Conservation (phyloP, 2,888 invertebrate genomes). For the Leptopilina drosophilae region DNA sequence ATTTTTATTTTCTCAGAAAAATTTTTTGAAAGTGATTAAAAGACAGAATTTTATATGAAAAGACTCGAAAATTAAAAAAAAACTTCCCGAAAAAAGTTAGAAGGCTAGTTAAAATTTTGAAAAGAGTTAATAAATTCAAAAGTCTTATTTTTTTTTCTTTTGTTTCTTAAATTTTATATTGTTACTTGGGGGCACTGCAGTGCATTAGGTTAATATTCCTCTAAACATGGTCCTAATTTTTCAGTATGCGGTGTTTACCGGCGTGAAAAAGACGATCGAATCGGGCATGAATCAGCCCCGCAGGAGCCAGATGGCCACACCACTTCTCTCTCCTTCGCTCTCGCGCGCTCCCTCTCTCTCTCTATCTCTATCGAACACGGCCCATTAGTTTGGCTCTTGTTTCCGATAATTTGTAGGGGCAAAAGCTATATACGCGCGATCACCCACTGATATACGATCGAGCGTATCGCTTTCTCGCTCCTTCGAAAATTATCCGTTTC, state of each 20-base stretch:
- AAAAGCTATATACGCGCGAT: constrained; percentile 58
- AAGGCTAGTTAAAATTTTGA: not conserved
- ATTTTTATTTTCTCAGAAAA: not conserved
- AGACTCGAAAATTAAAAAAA: too few species aligned
- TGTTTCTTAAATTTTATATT: too few species aligned
- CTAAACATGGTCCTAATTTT: constrained; percentile 59
- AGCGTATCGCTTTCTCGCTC: constrained; percentile 65
- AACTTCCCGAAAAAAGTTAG: not conserved
- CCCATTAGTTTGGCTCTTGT: constrained; percentile 72
- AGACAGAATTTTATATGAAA: not conserved
- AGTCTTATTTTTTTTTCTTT: too few species aligned
- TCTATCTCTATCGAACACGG: constrained; percentile 44
- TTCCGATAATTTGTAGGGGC: constrained; percentile 74
- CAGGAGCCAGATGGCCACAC: constrained; percentile 69
- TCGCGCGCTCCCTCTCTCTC: too few species aligned
- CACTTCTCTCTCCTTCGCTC: too few species aligned
- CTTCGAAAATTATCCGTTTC: constrained; percentile 73
- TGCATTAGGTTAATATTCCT: constrained; percentile 52
- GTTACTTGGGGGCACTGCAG: constrained; percentile 44
- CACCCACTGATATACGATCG: constrained; percentile 71
- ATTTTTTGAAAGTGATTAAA: not conserved
- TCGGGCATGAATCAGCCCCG: constrained; percentile 68
- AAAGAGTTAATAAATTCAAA: too few species aligned
- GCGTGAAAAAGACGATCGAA: constrained; percentile 65
- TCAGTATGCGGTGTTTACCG: constrained; percentile 61